A percentile compares a stretch with the other conserved stretches of the same genome.
phyloP scores from a whole-genome alignment of 1,140 invertebrate species.

The Lasioglossum albipes region DNA sequence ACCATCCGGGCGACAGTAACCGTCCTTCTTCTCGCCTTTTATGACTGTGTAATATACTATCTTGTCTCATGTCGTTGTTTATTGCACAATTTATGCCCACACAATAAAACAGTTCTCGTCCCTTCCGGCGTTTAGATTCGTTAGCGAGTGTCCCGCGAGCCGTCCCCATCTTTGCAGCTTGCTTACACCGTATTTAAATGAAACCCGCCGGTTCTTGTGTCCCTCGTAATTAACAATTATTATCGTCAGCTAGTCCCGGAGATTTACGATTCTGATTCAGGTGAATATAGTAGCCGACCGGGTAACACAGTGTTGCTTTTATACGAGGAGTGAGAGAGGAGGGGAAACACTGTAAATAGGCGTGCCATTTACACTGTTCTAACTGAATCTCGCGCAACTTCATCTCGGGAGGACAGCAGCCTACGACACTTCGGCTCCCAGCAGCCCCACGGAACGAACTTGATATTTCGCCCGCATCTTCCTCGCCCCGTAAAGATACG shows the following conservation, averaged over 20 bases:
- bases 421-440: slow-evolving; percentile 2
- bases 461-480: slow-evolving; percentile 54
- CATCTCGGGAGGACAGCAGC: not conserved
- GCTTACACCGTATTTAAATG: slow-evolving; percentile 34
- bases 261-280: slow-evolving; percentile 19
- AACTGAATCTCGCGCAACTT: not conserved
- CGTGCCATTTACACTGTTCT: slow-evolving; percentile 7
- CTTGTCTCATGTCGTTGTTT: slow-evolving; percentile 41
- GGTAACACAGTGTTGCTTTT: not conserved
- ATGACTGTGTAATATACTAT: slow-evolving; percentile 26
- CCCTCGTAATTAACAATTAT: slow-evolving; percentile 45
- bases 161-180: not conserved
- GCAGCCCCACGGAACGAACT: slow-evolving; percentile 22
- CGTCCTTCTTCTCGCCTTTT: slow-evolving; percentile 30
- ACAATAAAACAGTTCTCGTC: slow-evolving; percentile 45
- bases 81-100: slow-evolving; percentile 36
- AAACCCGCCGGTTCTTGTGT: slow-evolving; percentile 29
- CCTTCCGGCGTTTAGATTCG: slow-evolving; percentile 49
- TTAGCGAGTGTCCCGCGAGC: slow-evolving; percentile 32
- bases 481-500: slow-evolving; percentile 18
- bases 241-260: not conserved
- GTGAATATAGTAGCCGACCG: not conserved
- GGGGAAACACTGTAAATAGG: not conserved
- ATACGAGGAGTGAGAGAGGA: too few relatives aligned
- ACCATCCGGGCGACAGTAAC: slow-evolving; percentile 5